These are phyloP conservation scores for Struthidea cinerea DNA, from an alignment of 2,113 vertebrate genomes.

Conservation along the genomic window DNA sequence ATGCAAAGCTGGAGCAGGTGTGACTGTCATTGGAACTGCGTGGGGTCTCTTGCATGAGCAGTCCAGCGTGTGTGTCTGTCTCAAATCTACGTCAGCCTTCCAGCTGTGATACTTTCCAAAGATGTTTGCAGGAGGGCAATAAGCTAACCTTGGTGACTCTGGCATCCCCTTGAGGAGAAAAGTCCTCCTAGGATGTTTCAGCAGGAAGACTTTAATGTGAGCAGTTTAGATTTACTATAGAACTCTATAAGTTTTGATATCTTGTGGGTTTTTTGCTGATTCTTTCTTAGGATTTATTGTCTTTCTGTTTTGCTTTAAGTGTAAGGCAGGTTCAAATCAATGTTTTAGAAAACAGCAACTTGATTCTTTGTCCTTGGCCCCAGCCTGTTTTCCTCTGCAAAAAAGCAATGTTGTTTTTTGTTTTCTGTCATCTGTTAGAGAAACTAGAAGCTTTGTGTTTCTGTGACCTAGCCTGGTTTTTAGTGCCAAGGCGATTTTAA, in stretches of 20 bases:
- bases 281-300: background rate
- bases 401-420: background rate
- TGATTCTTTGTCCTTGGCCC: conserved; percentile 11
- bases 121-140: background rate
- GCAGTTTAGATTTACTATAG: background rate
- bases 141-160: background rate
- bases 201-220: background rate
- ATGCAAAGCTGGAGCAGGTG: background rate
- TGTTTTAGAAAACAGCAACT: conserved; percentile 10
- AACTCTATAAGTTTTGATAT: background rate
- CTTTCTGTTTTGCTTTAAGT: background rate
- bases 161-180: background rate
- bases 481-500: background rate
- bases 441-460: background rate
- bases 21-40: background rate
- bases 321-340: conserved; percentile 1
- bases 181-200: background rate
- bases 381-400: background rate
- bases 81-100: background rate
- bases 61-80: background rate
- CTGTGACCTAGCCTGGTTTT: background rate
- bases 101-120: background rate
- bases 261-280: background rate
- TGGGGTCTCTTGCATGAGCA: background rate
- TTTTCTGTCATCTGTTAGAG: background rate